Percentiles rank a stretch among this genome's conserved stretches.
phyloP scores from a whole-genome alignment of 2,797 vertebrate species.

The Myripristis jacobus region DNA sequence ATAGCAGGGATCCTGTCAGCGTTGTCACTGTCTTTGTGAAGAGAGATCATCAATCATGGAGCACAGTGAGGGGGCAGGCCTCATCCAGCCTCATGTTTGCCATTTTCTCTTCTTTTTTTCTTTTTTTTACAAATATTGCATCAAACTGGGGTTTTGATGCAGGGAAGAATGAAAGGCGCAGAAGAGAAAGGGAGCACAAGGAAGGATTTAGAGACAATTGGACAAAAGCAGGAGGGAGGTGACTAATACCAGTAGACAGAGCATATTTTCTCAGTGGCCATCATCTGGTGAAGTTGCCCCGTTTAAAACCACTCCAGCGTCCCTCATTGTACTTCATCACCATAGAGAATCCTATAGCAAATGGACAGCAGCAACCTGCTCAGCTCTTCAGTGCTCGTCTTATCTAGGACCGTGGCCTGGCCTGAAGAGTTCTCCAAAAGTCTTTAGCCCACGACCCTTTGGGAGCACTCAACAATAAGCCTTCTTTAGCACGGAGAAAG shows the following conservation, averaged over 20 bases:
- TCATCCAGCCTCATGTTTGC: constrained; percentile 47
- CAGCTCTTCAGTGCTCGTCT: constrained; percentile 56
- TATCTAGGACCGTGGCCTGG: constrained; percentile 60
- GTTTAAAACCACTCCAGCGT: constrained; percentile 52
- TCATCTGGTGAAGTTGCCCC: constrained; percentile 44
- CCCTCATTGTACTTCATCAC: constrained; percentile 68
- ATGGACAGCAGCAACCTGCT: constrained; percentile 42
- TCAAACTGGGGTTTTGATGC: constrained; percentile 32
- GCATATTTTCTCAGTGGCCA: constrained; percentile 63
- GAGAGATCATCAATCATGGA: constrained; percentile 71
- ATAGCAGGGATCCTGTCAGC: constrained; percentile 63
- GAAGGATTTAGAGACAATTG: constrained; percentile 37
- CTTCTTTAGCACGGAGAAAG: constrained; percentile 83
- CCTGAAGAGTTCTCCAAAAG: constrained; percentile 77
- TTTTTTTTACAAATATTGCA: constrained; percentile 34
- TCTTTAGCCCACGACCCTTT: constrained; percentile 81
- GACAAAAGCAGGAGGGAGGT: constrained; percentile 25
- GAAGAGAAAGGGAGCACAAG: constrained; percentile 17
- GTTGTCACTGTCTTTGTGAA: constrained; percentile 58
- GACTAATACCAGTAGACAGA: constrained; percentile 22
- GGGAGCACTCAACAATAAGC: constrained; percentile 87
- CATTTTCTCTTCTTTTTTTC: constrained; percentile 20
- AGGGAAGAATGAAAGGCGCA: constrained; percentile 20
- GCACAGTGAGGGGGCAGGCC: constrained; percentile 36
- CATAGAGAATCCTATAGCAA: constrained; percentile 14